These are phyloP conservation scores for Chorisops tibialis DNA, from an alignment of 2,888 invertebrate species.

Conservation along the genomic window DNA sequence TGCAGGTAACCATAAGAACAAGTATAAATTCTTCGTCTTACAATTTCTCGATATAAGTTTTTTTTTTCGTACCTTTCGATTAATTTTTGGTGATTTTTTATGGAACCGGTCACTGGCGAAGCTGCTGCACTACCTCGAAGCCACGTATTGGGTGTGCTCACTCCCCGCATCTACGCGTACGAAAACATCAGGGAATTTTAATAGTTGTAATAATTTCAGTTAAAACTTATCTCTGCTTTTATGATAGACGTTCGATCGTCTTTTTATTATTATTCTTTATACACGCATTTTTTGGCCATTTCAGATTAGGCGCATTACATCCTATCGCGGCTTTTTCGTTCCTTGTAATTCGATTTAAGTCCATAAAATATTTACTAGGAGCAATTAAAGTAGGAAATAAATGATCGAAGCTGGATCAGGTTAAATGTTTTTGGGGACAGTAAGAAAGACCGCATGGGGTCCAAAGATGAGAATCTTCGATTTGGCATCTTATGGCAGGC, in stretches of 20 bases:
- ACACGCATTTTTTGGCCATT: background rate
- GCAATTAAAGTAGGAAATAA: background rate
- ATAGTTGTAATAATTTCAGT: constrained; percentile 1
- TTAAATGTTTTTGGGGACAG: no score
- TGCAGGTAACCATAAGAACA: background rate
- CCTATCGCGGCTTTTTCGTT: background rate
- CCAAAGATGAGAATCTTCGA: no score
- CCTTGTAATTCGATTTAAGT: background rate
- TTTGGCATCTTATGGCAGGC: no score
- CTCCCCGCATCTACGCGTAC: no score
- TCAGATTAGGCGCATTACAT: background rate
- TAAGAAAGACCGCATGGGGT: no score
- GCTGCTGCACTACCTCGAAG: background rate
- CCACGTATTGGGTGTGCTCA: no score
- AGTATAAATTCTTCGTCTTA: background rate
- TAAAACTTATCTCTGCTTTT: background rate
- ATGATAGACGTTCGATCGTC: background rate
- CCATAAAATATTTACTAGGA: background rate
- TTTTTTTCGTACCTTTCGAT: background rate
- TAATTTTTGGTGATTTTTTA: constrained; percentile 1
- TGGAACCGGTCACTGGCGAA: background rate
- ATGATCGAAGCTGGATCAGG: background rate
- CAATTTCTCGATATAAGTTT: background rate
- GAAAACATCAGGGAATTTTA: background rate
- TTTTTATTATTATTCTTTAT: background rate